Base-by-base conservation (phyloP, 2,888 invertebrate species). In the Plebejus melissa region DNA sequence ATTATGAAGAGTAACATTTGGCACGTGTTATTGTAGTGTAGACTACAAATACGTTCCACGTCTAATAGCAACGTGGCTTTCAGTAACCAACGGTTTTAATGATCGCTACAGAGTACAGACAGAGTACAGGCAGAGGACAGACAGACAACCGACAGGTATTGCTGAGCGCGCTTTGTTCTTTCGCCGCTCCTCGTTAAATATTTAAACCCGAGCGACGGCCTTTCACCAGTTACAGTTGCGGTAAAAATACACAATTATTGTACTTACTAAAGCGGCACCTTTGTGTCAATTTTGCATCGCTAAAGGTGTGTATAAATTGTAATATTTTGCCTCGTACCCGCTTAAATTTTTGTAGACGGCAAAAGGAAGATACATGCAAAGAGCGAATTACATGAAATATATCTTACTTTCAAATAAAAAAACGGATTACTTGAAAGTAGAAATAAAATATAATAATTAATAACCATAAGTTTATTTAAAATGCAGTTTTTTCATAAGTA, bases 181-280 rank as follows among this genome's bases (percentile, higher is more conserved):
- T 84, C 83, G 83, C 84, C 79, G 80, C 80, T 81, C 83, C 87
- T 89, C 86, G 87, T 89, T 90, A 88, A 89, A 90, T 89, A 88
- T 89, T 90, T 87, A 82, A 87, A 84, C 82, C 84, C 81, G 81
- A 83, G 76, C 77, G 79, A 81, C 82, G 77, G 78, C 78, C 76
- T 81, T 79, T 79, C 79, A 41, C 16, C 75, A 78, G 78, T 78
- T 77, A 74, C 77, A 74, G 76, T 78, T 76, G 76, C 76, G 76
- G 78, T 77, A 77, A 71, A 75, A 75, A 75, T 71, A 71, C 71
- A 28, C 70, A 57, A 71, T 57, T 71, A 58, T 75, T 75, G 70
- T 71, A 46, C 69, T 74, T 74, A 60, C 16, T 46, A 74, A 74
- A 28, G 65, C 65, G 46, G n/a, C 54, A 69, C 75, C 75, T 75